A percentile compares a stretch with the other conserved stretches of the same genome.
Conservation (phyloP, 92 coral and sea anemone genomes). For the Siderastrea siderea region DNA sequence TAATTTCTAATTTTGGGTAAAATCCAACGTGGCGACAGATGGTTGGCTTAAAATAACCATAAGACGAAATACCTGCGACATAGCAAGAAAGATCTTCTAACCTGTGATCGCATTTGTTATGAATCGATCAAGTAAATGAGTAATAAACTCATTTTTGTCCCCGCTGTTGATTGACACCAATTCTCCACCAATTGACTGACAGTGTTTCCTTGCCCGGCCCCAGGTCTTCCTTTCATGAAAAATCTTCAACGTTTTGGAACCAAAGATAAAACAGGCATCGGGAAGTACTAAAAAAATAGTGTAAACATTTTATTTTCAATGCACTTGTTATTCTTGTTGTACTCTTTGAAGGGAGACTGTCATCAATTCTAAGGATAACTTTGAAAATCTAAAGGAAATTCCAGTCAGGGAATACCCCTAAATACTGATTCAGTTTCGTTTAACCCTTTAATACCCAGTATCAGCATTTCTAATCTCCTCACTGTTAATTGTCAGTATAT, state of each 20-base stretch:
- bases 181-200: constrained; percentile 68
- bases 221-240: constrained; percentile 53
- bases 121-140: background rate
- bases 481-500: too few relatives aligned
- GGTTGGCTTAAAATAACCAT: background rate
- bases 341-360: too few relatives aligned
- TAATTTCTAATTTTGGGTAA: background rate
- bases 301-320: too few relatives aligned
- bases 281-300: constrained; percentile 44
- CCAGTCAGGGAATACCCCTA: too few relatives aligned
- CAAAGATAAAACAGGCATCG: constrained; percentile 53
- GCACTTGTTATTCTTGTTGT: too few relatives aligned
- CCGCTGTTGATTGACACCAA: constrained; percentile 50
- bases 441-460: too few relatives aligned
- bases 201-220: constrained; percentile 47
- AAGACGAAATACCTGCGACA: background rate
- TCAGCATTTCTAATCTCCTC: too few relatives aligned
- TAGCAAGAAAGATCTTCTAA: background rate
- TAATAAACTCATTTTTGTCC: constrained; percentile 48
- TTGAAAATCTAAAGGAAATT: too few relatives aligned
- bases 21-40: too few relatives aligned
- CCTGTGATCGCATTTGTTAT: background rate
- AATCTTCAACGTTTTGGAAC: constrained; percentile 39
- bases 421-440: too few relatives aligned
- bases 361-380: too few relatives aligned